A percentile compares a stretch with the other conserved stretches of the same genome.
Evolutionary conservation across 2,888 invertebrate genomes (phyloP).

Genomic region (Holacanthella duospinosa): DNA sequence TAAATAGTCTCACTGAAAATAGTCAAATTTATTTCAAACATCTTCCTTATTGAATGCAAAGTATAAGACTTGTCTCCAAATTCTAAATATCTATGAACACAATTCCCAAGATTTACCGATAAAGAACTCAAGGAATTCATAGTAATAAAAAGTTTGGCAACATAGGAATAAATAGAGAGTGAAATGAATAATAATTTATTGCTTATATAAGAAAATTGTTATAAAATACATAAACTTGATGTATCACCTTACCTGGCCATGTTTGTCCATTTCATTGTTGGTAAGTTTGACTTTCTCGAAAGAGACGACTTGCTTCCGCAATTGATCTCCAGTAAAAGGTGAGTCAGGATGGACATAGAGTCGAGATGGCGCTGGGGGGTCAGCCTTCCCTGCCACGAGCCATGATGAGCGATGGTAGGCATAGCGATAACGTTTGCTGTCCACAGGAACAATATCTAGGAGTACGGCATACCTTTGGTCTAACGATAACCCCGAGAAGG

Average conservation of each 20-base stretch:
- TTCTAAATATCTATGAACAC: too few species aligned
- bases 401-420: constrained; percentile 73
- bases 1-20: too few species aligned
- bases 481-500: constrained; percentile 57
- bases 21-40: too few species aligned
- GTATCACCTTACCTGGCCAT: constrained; percentile 64
- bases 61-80: too few species aligned
- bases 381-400: constrained; percentile 71
- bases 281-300: constrained; percentile 76
- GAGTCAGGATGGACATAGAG: constrained; percentile 70
- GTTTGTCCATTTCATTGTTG: constrained; percentile 70
- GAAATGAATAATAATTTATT: too few species aligned
- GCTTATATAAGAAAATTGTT: too few species aligned
- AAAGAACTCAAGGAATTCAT: too few species aligned
- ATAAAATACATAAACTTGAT: too few species aligned
- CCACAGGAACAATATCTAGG: constrained; percentile 69
- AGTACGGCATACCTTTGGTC: constrained; percentile 61
- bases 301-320: constrained; percentile 64
- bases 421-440: constrained; percentile 66
- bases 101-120: too few species aligned
- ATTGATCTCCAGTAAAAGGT: constrained; percentile 67
- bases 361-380: constrained; percentile 59
- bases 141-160: too few species aligned
- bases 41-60: too few species aligned
- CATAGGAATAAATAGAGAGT: background rate